Evolutionary conservation across 2,797 vertebrate genomes (phyloP).

Genomic region (Rhodeus uyekii): DNA sequence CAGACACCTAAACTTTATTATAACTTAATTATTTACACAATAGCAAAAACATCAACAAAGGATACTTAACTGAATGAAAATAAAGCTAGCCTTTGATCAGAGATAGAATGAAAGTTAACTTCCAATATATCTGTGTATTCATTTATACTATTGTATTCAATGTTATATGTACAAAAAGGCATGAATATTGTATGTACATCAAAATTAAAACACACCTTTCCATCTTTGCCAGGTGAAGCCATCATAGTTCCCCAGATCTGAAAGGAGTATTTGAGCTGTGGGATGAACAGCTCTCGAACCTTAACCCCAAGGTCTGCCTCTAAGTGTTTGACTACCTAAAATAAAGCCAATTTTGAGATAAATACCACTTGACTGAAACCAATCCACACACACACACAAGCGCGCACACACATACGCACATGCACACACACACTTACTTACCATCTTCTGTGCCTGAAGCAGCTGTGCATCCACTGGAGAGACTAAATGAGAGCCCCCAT

Average conservation of each 20-base stretch:
- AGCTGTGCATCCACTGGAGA: constrained; percentile 82
- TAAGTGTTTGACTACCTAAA: constrained; percentile 82
- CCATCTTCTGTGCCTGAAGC: constrained; percentile 77
- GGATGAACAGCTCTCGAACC: constrained; percentile 78
- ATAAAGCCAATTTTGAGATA: constrained; percentile 3
- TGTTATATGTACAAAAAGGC: background rate
- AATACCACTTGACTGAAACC: background rate
- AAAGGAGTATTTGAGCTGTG: constrained; percentile 81
- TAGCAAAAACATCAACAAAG: background rate
- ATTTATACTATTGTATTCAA: background rate
- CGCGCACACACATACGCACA: background rate
- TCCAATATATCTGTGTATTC: background rate
- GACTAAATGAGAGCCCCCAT: constrained; percentile 74
- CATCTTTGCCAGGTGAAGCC: constrained; percentile 74
- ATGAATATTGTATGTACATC: background rate
- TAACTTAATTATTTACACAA: background rate
- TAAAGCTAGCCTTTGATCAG: background rate
- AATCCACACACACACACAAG: background rate
- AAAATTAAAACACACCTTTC: constrained; percentile 68
- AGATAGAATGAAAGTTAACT: background rate
- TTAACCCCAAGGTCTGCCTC: constrained; percentile 79
- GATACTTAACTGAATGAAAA: background rate
- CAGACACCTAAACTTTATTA: background rate
- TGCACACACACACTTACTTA: constrained; percentile 66
- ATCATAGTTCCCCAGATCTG: constrained; percentile 90